Base-by-base conservation (phyloP, 1,140 invertebrate species). In the Apocrypta bakeri region DNA sequence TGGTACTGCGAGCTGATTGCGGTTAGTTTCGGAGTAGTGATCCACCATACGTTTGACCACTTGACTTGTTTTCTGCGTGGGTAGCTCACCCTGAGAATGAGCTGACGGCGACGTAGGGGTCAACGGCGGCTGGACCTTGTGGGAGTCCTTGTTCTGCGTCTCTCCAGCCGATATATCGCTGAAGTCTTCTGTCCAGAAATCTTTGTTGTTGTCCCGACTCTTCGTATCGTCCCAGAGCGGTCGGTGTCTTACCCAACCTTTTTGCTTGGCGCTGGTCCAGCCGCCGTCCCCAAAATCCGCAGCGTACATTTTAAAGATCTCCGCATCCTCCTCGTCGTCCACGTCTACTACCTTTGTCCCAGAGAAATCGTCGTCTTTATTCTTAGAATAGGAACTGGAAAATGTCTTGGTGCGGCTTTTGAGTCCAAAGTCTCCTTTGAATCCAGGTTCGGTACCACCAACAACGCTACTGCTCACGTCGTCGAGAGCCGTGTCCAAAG, bases 301-400 rank as follows among this genome's bases (percentile, higher is more conserved):
- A 14, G 90, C 88, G 48, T 91, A 91, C 6, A 83, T 83, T n/a
- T 75, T 79, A n/a, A 83, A 80, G 1, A 83, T 79, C 12, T 68
- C 40, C 0, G 76, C 82, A 12, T 61, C 82, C 21, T 83, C 82
- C 7, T 79, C 37, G 2, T 75, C 71, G 40, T 68, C 61, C 37
- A 80, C 64, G 2, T 80, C 77, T 89, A 90, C 88, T 68, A 90
- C 88, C 72, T 84, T 86, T 78, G 89, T 90, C n/a, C 92, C 90
- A 93, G 86, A 93, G 2, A 94, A 94, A 2, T 66, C 7, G 21
- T 63, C 8, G 86, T 88, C 66, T 63, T 94, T 90, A 84, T 93
- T 90, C 85, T 93, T 90, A 21, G 93, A 91, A 89, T 90, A 93
- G 56, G 92, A 94, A 82, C 90, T 87, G 3, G 77, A 75, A 14